phyloP scores from a whole-genome alignment of 2,888 invertebrate species.

The Harpalus rufipes region DNA sequence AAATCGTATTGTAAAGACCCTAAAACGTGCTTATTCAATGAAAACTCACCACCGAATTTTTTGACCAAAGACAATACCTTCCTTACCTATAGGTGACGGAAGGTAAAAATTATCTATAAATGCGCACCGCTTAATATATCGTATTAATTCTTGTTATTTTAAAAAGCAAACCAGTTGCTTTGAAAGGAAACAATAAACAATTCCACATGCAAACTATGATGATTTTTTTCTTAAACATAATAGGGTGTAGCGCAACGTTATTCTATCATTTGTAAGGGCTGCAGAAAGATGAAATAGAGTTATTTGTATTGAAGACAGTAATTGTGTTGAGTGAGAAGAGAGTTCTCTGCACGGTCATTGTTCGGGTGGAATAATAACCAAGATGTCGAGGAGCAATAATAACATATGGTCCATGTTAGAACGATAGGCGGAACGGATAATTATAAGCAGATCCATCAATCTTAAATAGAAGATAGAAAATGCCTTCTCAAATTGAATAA shows the following conservation, averaged over 20 bases:
- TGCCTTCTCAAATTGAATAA: conserved; percentile 53
- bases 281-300: conserved; percentile 60
- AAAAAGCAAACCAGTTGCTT: conserved; percentile 22
- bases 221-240: conserved; percentile 20
- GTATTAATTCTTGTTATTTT: background rate
- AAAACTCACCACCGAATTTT: no score
- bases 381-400: conserved; percentile 49
- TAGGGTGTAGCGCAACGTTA: conserved; percentile 6
- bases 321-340: conserved; percentile 57
- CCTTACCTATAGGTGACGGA: no score
- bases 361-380: conserved; percentile 60
- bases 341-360: conserved; percentile 54
- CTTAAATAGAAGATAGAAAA: conserved; percentile 48
- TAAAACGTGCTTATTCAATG: no score
- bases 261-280: conserved; percentile 13
- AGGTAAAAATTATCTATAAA: background rate
- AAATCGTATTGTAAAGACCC: no score
- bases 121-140: background rate
- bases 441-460: conserved; percentile 65
- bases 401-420: conserved; percentile 53
- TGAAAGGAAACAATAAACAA: conserved; percentile 31
- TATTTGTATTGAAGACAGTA: conserved; percentile 66
- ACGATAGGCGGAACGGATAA: conserved; percentile 52
- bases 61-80: no score
- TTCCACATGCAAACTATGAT: conserved; percentile 18